Evolutionary conservation across 30 jellyfish, hydroid and myxozoan species (phyloP), one percentile per base, ranked within the genome.

Genomic region (Morbakka virulenta): DNA sequence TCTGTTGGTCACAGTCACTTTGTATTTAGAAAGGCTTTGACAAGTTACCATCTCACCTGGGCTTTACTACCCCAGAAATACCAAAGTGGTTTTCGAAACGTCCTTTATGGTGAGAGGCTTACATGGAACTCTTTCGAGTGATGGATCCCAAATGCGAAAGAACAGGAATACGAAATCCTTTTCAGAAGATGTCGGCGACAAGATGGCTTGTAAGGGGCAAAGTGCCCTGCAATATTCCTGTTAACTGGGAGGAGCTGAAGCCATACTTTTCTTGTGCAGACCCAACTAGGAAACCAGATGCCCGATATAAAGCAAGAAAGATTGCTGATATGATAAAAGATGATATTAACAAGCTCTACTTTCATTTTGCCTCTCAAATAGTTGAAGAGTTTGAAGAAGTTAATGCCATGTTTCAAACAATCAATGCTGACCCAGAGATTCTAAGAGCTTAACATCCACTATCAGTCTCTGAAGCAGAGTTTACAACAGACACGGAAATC

Each of bases 211-310:
- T n/a, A n/a, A n/a, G n/a, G n/a, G n/a, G n/a, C n/a, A n/a, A n/a
- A n/a, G n/a, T n/a, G n/a, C n/a, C n/a, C n/a, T n/a, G n/a, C n/a
- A n/a, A n/a, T n/a, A n/a, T n/a, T n/a, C n/a, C n/a, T n/a, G n/a
- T n/a, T n/a, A n/a, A n/a, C n/a, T n/a, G n/a, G n/a, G n/a, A n/a
- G 51, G 86, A 74, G 28, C 64, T 74, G 31, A 74, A 53, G 51
- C 84, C 86, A 25, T 74, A 74, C 86, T 74, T 74, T 53, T 24
- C 74, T 52, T 74, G 83, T 74, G 86, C 86, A 35, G 86, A 74
- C 47, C 69, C n/a, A n/a, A n/a, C n/a, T n/a, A n/a, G n/a, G n/a
- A n/a, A n/a, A n/a, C n/a, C n/a, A n/a, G n/a, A n/a, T n/a, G n/a
- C n/a, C n/a, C n/a, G n/a, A n/a, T n/a, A n/a, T n/a, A n/a, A n/a